Evolutionary conservation across 37 sponge, comb jelly and placozoan species (phyloP), one percentile per base, ranked within the genome.

Genomic region (Halichondria panicea): DNA sequence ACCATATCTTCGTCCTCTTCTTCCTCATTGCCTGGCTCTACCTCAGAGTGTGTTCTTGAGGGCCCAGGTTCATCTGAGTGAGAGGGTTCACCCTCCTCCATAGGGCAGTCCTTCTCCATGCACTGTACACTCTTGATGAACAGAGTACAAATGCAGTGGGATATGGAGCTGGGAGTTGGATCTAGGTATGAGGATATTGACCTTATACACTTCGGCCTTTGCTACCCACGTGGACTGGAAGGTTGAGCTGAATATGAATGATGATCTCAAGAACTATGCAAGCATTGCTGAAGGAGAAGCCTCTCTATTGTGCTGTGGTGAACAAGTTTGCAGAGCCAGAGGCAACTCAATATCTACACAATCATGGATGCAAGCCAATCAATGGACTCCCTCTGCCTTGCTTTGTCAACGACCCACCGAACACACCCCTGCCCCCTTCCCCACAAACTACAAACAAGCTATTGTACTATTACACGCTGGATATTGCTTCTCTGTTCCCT

Each of bases 401-500:
- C 30, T 68, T 44, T 46, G 43, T 9, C 7, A 44, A 43, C 9
- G 3, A 48, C 52, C 52, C 61, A 7, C 7, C 27, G 8, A 12
- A 22, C 61, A 12, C 12, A 12, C 41, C 42, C 5, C 40, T 71
- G 9, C 72, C 76, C 1, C 76, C 32, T 19, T 75, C 76, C 1
- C 76, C 76, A 27, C 64, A 63, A 43, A 71, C 55, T 24, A 63
- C n/a, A 18, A 35, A 45, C 48, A 75, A 62, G 43, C 63, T 61
- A 1, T 28, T 75, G 46, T 75, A 63, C 34, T 75, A 75, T 48
- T 75, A 75, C 34, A 42, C 36, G 28, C 39, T 75, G 76, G 76
- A 80, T 21, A 34, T 80, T 22, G 60, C 81, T 43, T 80, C 81
- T 41, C 59, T 80, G 33, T 57, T 59, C 8, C 71, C 70, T 15